phyloP scores from a whole-genome alignment of 2,113 vertebrate genomes.

The Cisticola juncidis region DNA sequence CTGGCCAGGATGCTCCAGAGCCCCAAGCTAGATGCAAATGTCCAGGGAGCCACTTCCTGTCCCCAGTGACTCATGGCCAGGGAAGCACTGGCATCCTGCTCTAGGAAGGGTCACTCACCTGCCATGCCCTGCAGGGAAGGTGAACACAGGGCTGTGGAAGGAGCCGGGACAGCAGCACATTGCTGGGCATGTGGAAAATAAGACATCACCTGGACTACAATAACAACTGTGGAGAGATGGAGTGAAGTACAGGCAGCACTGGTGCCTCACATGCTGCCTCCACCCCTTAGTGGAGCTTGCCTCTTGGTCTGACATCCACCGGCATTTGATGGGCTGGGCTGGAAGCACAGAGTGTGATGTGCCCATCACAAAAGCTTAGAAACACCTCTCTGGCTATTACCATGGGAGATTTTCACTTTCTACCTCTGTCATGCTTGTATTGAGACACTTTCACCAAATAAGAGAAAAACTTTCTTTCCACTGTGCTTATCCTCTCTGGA shows the following conservation, averaged over 20 bases:
- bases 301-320: neutral
- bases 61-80: neutral
- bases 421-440: neutral
- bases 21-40: neutral
- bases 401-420: neutral
- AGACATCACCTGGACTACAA: neutral
- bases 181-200: neutral
- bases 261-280: neutral
- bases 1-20: neutral
- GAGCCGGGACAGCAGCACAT: neutral
- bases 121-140: constrained; percentile 4
- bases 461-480: neutral
- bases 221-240: neutral
- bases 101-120: neutral
- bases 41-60: neutral
- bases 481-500: neutral
- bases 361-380: neutral
- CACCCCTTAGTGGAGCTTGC: neutral
- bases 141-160: neutral
- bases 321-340: neutral
- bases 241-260: neutral
- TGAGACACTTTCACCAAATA: neutral
- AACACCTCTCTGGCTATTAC: neutral
- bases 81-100: constrained; percentile 16
- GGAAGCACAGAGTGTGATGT: neutral